Evolutionary conservation across 2,797 vertebrate genomes (phyloP).

Genomic region (Emydoidea blandingii): DNA sequence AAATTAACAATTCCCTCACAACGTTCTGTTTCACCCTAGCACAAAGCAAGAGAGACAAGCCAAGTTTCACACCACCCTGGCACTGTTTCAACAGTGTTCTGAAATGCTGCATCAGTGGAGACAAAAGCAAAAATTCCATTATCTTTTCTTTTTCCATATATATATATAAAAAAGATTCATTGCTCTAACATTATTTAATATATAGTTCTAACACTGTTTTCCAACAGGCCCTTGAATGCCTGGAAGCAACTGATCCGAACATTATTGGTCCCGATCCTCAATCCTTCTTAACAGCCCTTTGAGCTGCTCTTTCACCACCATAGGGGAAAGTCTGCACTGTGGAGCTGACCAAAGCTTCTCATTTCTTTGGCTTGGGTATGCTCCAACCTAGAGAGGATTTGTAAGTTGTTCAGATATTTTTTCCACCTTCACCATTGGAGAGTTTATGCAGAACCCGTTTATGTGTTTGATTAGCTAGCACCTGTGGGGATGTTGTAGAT

Average conservation of each 20-base stretch:
- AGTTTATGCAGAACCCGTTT: background rate
- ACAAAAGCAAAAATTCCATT: no score
- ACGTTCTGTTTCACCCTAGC: no score
- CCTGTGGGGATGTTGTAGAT: background rate
- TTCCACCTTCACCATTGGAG: background rate
- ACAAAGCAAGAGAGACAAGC: no score
- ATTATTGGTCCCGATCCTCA: background rate
- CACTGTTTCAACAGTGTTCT: no score
- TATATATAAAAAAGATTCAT: no score
- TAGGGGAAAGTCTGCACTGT: background rate
- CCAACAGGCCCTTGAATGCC: background rate
- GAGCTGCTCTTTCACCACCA: background rate
- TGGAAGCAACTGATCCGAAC: background rate
- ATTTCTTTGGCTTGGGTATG: background rate
- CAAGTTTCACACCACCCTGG: no score
- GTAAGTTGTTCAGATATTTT: background rate
- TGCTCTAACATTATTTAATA: no score
- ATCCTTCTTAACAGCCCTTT: background rate
- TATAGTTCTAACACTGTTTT: no score
- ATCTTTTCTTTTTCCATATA: no score
- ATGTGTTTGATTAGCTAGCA: background rate
- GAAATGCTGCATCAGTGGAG: no score
- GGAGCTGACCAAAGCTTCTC: background rate
- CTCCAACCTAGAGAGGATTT: background rate
- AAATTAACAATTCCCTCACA: no score